These are phyloP conservation scores for Acridotheres tristis DNA, from an alignment of 2,797 vertebrate genomes.

Conservation along the genomic window DNA sequence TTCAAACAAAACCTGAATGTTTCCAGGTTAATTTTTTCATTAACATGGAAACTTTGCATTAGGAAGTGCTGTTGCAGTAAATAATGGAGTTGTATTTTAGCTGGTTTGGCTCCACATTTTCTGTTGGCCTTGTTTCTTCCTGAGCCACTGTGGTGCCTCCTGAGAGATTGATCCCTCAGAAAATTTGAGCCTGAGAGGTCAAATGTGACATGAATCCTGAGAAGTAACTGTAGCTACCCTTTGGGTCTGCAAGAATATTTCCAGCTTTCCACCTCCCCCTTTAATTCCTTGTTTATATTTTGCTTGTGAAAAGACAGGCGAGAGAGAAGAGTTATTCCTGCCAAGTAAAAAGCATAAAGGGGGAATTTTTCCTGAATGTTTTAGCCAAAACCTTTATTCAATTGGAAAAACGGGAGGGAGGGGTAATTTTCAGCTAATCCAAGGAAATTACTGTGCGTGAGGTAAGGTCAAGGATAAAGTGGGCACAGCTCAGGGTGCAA, in stretches of 20 bases:
- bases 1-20: not conserved
- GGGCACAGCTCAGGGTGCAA: not conserved
- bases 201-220: not conserved
- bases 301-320: not conserved
- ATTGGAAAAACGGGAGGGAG: not conserved
- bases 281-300: not conserved
- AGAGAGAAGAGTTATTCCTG: not conserved
- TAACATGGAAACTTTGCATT: not conserved
- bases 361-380: not conserved
- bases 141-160: not conserved
- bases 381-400: not conserved
- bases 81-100: not conserved
- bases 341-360: not conserved
- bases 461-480: not conserved
- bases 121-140: not conserved
- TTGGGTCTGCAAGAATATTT: not conserved
- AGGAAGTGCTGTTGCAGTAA: not conserved
- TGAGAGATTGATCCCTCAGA: not conserved
- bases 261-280: not conserved
- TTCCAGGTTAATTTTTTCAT: not conserved
- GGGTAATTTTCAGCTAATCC: not conserved
- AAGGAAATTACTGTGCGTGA: not conserved
- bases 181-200: not conserved
- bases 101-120: not conserved
- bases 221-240: not conserved